Evolutionary conservation across 2,113 vertebrate species (phyloP).

Genomic region (Elephantulus edwardii): DNA sequence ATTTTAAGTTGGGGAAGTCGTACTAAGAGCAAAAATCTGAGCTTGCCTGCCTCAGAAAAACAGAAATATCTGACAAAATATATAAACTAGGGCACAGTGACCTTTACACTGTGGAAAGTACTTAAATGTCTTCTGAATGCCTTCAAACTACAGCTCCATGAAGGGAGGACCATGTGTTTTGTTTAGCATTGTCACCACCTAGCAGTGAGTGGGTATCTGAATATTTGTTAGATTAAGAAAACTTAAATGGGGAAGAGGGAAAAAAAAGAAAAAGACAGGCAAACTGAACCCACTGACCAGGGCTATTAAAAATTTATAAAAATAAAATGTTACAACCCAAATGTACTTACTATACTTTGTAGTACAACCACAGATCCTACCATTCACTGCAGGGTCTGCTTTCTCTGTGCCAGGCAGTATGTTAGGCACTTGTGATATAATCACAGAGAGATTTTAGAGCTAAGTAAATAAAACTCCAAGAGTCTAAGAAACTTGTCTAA

Average conservation of each 20-base stretch:
- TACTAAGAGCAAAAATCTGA: neutral
- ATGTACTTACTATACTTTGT: conserved; percentile 10
- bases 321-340: conserved; percentile 36
- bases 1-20: neutral
- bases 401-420: neutral
- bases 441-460: neutral
- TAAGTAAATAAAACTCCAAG: neutral
- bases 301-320: conserved; percentile 33
- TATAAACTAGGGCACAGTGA: neutral
- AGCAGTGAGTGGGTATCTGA: conserved; percentile 24
- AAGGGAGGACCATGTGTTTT: neutral
- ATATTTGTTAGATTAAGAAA: neutral
- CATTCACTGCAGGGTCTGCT: neutral
- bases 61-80: neutral
- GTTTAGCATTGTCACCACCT: neutral
- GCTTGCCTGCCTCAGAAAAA: conserved; percentile 12
- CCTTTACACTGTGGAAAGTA: neutral
- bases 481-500: conserved; percentile 13
- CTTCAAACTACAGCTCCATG: neutral
- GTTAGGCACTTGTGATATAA: neutral
- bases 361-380: neutral
- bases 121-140: neutral
- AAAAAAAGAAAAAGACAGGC: neutral
- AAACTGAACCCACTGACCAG: conserved; percentile 1
- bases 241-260: neutral